phyloP scores from a whole-genome alignment of 2,113 vertebrate species.

The Sebastes fasciatus region DNA sequence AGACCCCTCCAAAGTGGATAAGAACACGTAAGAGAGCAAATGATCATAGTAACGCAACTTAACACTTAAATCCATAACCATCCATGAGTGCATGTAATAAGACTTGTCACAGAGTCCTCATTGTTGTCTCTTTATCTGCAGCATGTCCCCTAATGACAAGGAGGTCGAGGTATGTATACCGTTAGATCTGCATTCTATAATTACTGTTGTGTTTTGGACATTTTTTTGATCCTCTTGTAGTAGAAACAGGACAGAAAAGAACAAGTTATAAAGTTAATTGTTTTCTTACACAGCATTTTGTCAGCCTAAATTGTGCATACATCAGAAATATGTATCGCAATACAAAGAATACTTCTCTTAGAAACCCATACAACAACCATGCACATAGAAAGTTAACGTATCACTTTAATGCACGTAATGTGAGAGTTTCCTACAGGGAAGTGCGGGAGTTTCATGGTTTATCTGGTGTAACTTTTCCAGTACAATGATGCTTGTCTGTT shows the following conservation, averaged over 20 bases:
- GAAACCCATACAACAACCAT: not conserved
- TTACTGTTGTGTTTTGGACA: not conserved
- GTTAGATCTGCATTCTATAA: not conserved
- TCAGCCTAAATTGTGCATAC: not conserved
- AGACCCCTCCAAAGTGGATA: slow-evolving; percentile 68
- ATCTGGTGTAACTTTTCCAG: not conserved
- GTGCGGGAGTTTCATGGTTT: not conserved
- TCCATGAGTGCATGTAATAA: not conserved
- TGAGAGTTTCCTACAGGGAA: not conserved
- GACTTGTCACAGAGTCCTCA: not conserved
- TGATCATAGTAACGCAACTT: not conserved
- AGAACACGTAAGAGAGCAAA: slow-evolving; percentile 64
- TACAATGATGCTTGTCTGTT: not conserved
- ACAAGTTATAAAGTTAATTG: not conserved
- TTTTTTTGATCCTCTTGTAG: not conserved
- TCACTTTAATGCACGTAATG: not conserved
- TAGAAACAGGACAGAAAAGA: not conserved
- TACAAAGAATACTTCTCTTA: not conserved
- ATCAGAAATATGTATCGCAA: not conserved
- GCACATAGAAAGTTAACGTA: not conserved
- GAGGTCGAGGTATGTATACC: slow-evolving; percentile 91
- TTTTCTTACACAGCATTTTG: not conserved
- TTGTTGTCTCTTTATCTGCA: slow-evolving; percentile 69
- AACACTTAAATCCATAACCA: not conserved
- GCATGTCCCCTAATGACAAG: slow-evolving; percentile 89